Evolutionary conservation across 2,113 vertebrate species (phyloP).

Genomic region (Murina feae): DNA sequence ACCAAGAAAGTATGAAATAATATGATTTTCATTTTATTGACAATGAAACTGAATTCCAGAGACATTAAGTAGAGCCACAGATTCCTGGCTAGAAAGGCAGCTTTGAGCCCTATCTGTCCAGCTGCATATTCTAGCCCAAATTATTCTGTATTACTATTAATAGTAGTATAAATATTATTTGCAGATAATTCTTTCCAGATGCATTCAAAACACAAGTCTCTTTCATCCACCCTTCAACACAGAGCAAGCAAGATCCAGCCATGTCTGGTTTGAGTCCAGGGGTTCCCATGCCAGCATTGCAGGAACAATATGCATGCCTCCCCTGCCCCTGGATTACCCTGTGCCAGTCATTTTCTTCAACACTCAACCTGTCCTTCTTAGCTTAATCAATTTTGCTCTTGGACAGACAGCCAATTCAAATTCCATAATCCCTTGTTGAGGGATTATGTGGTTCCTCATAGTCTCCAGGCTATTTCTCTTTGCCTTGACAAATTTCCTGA

Average conservation of each 20-base stretch:
- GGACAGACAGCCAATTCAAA: neutral
- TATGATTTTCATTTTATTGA: constrained; percentile 12
- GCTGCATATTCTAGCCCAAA: constrained; percentile 29
- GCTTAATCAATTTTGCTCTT: neutral
- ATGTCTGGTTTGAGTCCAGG: neutral
- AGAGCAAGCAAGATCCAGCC: neutral
- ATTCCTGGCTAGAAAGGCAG: constrained; percentile 32
- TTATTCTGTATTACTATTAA: constrained; percentile 53
- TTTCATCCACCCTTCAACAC: neutral
- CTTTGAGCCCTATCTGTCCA: constrained; percentile 51
- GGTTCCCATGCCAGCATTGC: neutral
- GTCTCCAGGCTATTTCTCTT: neutral
- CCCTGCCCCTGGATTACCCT: neutral
- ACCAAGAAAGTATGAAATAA: neutral
- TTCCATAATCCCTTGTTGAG: neutral
- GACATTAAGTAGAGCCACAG: constrained; percentile 23
- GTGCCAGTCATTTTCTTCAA: neutral
- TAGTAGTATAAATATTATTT: constrained; percentile 45
- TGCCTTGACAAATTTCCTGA: constrained; percentile 14
- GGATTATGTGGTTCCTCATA: neutral
- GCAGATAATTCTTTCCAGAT: constrained; percentile 47
- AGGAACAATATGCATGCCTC: neutral
- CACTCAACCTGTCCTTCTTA: neutral
- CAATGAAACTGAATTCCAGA: constrained; percentile 51
- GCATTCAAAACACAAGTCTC: neutral